Base-by-base conservation (phyloP, 2,888 invertebrate genomes). In the Amaurobius ferox region DNA sequence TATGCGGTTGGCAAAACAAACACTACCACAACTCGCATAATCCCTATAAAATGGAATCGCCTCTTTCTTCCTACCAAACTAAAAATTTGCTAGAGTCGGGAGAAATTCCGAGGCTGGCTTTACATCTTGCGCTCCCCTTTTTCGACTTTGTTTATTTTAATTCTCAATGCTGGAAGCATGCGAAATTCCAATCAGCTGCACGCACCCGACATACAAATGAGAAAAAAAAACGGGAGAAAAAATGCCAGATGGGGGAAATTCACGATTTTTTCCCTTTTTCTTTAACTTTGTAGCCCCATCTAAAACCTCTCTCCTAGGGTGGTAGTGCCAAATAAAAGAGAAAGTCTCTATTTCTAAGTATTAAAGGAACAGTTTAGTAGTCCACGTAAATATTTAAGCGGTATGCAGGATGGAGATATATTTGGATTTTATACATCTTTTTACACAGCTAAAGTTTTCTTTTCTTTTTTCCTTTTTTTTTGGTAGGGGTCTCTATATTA, bases 381-480 rank as follows among this genome's bases (percentile, higher is more conserved):
- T 62, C 71, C 40, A 26, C 79, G 62, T 64, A 79, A 79, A 79
- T 79, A 79, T 79, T 79, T 79, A 64, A 71, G 62, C 23, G 62
- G 66, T 55, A 44, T 64, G 61, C 55, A 55, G 55, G 55, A 55
- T 23, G 23, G 55, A 23, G 23, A 55, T 55, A 23, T 23, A 19
- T 55, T 55, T 55, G 16, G 7, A 23, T 55, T 16, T 16, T 44
- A 16, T n/a, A n/a, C n/a, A n/a, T n/a, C n/a, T n/a, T n/a, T n/a
- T n/a, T n/a, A n/a, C n/a, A n/a, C n/a, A n/a, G n/a, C n/a, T n/a
- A n/a, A n/a, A n/a, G n/a, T n/a, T n/a, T 44, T 44, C 16, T 44
- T 44, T 11, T 44, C 2, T 44, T 44, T 11, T 7, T 44, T 44
- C 16, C 2, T 44, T 44, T 55, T 55, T 55, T 11, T 16, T 55